Evolutionary conservation across 2,113 vertebrate genomes (phyloP).

Genomic region (Cervus canadensis): DNA sequence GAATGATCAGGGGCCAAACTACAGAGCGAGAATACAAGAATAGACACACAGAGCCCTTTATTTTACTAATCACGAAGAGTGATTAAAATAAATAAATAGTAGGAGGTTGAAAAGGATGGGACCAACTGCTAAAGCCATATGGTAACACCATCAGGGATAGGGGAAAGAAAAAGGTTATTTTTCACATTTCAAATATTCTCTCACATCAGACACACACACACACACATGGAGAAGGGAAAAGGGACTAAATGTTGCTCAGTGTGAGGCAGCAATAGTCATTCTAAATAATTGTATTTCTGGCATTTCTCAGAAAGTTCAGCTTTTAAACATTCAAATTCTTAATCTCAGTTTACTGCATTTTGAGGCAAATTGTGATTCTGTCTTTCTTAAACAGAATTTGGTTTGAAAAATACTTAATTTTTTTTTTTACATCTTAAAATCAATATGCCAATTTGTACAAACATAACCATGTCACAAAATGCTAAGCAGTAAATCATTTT

Average conservation of each 20-base stretch:
- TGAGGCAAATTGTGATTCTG: not conserved
- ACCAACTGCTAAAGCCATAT: conserved; percentile 66
- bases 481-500: not conserved
- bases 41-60: not conserved
- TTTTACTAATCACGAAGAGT: conserved; percentile 28
- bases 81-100: conserved; percentile 71
- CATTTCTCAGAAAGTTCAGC: not conserved
- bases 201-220: not conserved
- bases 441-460: not conserved
- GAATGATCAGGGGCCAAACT: not conserved
- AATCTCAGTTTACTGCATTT: not conserved
- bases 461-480: not conserved
- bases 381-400: not conserved
- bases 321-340: not conserved
- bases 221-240: not conserved
- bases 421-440: not conserved
- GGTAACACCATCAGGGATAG: conserved; percentile 34
- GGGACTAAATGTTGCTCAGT: not conserved
- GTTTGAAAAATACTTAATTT: not conserved
- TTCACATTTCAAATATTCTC: conserved; percentile 49
- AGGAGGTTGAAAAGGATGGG: conserved; percentile 57
- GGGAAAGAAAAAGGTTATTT: conserved; percentile 23
- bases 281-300: not conserved
- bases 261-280: not conserved
- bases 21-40: conserved; percentile 17